Conservation (phyloP, 2,797 vertebrate genomes). For the Micropoecilia bifurca region DNA sequence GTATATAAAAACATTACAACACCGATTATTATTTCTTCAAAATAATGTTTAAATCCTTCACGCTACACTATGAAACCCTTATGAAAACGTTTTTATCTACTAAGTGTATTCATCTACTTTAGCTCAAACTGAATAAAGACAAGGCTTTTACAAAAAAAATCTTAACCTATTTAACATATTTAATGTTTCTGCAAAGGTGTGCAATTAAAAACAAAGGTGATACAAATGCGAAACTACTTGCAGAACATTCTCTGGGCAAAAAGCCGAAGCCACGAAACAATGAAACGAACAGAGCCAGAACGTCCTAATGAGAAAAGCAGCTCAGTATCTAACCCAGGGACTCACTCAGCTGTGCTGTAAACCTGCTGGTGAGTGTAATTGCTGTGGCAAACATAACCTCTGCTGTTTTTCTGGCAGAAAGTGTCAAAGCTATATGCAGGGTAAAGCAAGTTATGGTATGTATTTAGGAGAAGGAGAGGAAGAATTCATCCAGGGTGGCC, state of each 20-base stretch:
- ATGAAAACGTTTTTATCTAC: background rate
- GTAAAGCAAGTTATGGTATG: conserved; percentile 31
- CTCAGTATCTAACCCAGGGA: conserved; percentile 35
- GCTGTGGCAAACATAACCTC: conserved; percentile 48
- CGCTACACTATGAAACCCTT: background rate
- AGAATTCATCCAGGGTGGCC: conserved; percentile 60
- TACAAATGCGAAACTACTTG: conserved; percentile 41
- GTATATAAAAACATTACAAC: background rate
- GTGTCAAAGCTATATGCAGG: conserved; percentile 11
- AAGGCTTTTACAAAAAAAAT: conserved; percentile 10
- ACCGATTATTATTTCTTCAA: background rate
- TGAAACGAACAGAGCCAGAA: conserved; percentile 48
- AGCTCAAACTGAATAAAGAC: background rate
- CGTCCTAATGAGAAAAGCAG: conserved; percentile 66
- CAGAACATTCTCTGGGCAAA: conserved; percentile 44
- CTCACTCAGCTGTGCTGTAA: conserved; percentile 55
- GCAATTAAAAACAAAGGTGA: conserved; percentile 39
- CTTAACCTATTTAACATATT: conserved; percentile 11
- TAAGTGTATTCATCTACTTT: background rate
- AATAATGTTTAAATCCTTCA: background rate
- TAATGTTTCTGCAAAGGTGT: conserved; percentile 33
- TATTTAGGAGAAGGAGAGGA: conserved; percentile 16
- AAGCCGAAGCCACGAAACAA: conserved; percentile 58
- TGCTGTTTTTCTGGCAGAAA: conserved; percentile 45
- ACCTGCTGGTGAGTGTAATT: conserved; percentile 37